phyloP scores from a whole-genome alignment of 2,888 invertebrate species.

The Smittia aterrima region DNA sequence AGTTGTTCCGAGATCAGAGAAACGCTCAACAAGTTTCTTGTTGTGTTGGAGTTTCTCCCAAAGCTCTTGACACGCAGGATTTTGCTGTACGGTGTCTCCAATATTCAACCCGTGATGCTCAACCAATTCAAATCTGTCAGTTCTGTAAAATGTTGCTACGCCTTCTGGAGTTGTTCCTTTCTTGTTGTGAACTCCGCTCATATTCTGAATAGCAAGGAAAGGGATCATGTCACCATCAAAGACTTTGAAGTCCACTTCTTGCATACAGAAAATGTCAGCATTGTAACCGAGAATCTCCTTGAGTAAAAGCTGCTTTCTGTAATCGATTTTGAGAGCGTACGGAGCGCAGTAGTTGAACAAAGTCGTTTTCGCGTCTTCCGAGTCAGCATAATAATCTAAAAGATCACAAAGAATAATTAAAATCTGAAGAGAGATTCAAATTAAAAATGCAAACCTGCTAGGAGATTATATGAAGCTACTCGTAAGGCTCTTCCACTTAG shows the following conservation, averaged over 20 bases:
- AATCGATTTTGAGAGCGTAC: conserved; percentile 77
- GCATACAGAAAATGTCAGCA: conserved; percentile 84
- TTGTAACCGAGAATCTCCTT: conserved; percentile 84
- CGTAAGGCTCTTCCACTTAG: conserved; percentile 58
- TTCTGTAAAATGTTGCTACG: conserved; percentile 72
- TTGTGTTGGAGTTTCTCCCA: conserved; percentile 64
- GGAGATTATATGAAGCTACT: conserved; percentile 82
- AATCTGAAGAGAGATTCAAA: too few species aligned
- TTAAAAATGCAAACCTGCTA: too few species aligned
- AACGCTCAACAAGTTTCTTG: conserved; percentile 57
- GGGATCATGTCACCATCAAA: conserved; percentile 67
- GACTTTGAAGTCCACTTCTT: conserved; percentile 85
- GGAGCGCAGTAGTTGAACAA: conserved; percentile 83
- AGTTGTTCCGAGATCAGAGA: conserved; percentile 66
- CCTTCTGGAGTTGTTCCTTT: conserved; percentile 81
- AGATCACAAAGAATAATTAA: too few species aligned
- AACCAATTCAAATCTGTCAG: conserved; percentile 65
- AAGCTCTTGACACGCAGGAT: conserved; percentile 58
- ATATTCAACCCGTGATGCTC: conserved; percentile 59
- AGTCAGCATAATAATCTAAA: conserved; percentile 88
- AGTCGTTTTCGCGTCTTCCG: conserved; percentile 68
- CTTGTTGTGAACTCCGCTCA: conserved; percentile 63
- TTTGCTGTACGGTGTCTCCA: conserved; percentile 59
- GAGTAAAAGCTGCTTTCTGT: conserved; percentile 79
- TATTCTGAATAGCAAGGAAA: conserved; percentile 58